Evolutionary conservation across 1,140 invertebrate genomes (phyloP).

Genomic region (Caenorhabditis latens): DNA sequence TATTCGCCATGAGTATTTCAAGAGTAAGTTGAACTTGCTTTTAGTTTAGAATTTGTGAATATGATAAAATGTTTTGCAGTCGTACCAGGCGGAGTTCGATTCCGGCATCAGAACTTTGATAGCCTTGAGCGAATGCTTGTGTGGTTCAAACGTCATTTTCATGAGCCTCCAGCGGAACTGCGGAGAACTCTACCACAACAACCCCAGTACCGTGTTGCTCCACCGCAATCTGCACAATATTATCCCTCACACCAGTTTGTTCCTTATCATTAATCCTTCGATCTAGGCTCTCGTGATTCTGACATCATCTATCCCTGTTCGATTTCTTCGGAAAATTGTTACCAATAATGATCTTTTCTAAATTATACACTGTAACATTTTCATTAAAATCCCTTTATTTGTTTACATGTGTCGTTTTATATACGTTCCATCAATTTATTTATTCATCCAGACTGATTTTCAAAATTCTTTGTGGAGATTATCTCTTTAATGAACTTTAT

Average conservation of each 20-base stretch:
- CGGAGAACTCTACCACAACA: background rate
- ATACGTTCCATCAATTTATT: background rate
- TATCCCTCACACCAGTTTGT: background rate
- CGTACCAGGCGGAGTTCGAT: slow-evolving; percentile 91
- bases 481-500: background rate
- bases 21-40: slow-evolving; percentile 3
- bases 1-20: slow-evolving; percentile 14
- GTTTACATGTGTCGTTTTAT: too few species aligned
- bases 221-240: background rate
- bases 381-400: too few species aligned
- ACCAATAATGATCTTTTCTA: slow-evolving; percentile 28
- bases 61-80: slow-evolving; percentile 79
- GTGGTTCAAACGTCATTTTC: slow-evolving; percentile 98
- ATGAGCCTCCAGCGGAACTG: slow-evolving; percentile 82
- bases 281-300: too few species aligned
- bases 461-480: background rate
- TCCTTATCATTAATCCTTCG: background rate
- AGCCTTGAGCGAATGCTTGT: slow-evolving; percentile 87
- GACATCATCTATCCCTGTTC: background rate
- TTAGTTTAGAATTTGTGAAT: background rate
- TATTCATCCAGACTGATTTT: background rate
- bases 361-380: background rate
- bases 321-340: background rate
- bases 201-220: background rate
- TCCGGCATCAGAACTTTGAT: slow-evolving; percentile 89